Base-by-base conservation (phyloP, 2,888 invertebrate species). In the Nineta flava region DNA sequence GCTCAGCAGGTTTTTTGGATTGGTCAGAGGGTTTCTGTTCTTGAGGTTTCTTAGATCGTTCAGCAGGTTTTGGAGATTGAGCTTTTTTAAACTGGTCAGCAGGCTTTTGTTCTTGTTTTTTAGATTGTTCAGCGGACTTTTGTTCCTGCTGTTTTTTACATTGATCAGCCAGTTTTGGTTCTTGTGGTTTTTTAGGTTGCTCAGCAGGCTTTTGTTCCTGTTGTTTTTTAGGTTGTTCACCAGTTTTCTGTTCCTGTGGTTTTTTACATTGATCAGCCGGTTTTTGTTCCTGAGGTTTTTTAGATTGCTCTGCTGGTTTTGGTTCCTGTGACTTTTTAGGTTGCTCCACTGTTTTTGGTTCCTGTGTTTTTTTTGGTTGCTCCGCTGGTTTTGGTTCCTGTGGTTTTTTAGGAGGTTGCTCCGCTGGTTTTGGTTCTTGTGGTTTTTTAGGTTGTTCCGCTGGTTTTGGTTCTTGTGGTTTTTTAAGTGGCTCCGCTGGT, bases 1-100 rank as follows among this genome's bases (percentile, higher is more conserved):
- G 65, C 52, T 57, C 67, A 58, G 65, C 63, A 51, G 67, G 66
- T 56, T 35, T 35, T 35, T 66, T 65, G 43, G 62, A 64, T 52
- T 62, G 61, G 43, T 53, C 61, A 55, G 62, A 64, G 52, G 56
- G 60, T 1, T 61, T 16, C 65, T 51, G 63, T 63, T 48, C 62
- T 62, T 10, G 35, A 4, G 2, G 35, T 35, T 35, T 35, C 6
- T 35, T 35, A 35, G 4, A 3, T 13, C 6, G 12, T 7, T 35
- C 35, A 32, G 32, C 32, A 4, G 3, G 35, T 35, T 35, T 35
- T 7, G 2, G 10, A n/a, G 3, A 2, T 13, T 35, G 35, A 3
- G 2, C 3, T 7, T 35, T 10, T 35, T 35, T 13, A 35, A 3
- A 7, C 6, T 10, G 12, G 2, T 35, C 13, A 10, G 10, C 6